These are phyloP conservation scores for Porites lobata DNA, from an alignment of 92 coral and sea anemone genomes.

Conservation along the genomic window DNA sequence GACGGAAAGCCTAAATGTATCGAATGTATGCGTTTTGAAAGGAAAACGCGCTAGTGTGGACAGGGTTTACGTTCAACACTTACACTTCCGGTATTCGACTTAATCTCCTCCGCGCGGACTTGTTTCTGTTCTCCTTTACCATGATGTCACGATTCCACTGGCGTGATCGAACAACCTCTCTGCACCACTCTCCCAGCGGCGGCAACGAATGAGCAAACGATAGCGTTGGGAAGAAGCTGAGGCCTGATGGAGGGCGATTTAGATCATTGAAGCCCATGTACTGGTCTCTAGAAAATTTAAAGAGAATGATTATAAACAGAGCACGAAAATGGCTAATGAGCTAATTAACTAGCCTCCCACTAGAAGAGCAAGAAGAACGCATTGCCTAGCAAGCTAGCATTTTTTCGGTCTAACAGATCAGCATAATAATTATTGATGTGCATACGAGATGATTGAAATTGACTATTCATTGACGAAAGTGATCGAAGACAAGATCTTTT, in stretches of 20 bases:
- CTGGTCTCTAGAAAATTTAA: constrained; percentile 46
- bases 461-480: too few species aligned
- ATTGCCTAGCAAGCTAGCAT: too few species aligned
- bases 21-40: too few species aligned
- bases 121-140: constrained; percentile 82
- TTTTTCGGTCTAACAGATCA: too few species aligned
- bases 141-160: constrained; percentile 91
- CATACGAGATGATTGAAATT: too few species aligned
- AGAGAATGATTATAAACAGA: neutral
- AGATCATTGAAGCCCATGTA: constrained; percentile 49
- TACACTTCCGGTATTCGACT: constrained; percentile 75
- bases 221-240: constrained; percentile 94
- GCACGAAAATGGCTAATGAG: too few species aligned
- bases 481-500: too few species aligned
- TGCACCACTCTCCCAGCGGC: constrained; percentile 99
- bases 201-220: constrained; percentile 97
- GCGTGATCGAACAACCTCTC: constrained; percentile 94
- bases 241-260: constrained; percentile 77
- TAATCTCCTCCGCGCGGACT: constrained; percentile 75
- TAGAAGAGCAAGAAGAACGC: too few species aligned
- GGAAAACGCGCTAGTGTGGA: too few species aligned
- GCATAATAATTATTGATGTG: too few species aligned
- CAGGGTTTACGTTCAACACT: constrained; percentile 27
- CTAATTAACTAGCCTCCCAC: too few species aligned
- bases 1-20: too few species aligned